Evolutionary conservation across 2,113 vertebrate species (phyloP), one percentile per base, ranked within the genome.

Genomic region (Fregetta grallaria): DNA sequence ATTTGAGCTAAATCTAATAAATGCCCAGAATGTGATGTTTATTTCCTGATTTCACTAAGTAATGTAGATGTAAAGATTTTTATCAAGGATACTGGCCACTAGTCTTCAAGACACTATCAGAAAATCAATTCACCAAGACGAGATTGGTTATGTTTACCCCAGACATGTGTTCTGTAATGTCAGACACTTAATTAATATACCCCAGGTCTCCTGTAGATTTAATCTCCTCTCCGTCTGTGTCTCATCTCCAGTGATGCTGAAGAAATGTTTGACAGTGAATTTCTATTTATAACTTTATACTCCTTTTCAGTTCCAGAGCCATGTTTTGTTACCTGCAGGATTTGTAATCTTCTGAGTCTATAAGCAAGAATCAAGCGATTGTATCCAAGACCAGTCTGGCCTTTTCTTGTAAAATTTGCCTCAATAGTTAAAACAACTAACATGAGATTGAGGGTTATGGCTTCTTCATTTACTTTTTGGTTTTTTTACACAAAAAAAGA

Each of bases 111-210:
- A 94, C 58, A 79, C 76, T 92, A 97, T 96, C 97, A 88, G 90
- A 97, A 98, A 98, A 98, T 98, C 98, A 98, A 94, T 97, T 97
- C 95, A 59, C 83, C 70, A 72, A 94, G 90, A 97, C 13, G 55
- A 96, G 94, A 95, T 77, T 88, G 95, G 93, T 77, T 95, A 94
- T 78, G 94, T 97, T 94, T 95, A 96, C 84, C 79, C 86, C 85
- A 94, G 96, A 96, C 90, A 40, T 95, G 77, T 89, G 88, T 96
- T 95, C 90, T 86, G 81, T 93, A 86, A 81, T 97, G 98, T 96
- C 97, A 98, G 95, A 93, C 96, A 92, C 91, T 97, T 98, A 97
- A 97, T 98, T 97, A 98, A 96, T 97, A 96, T 40, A 92, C 53
- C 65, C 86, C 38, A 85, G 94, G 75, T 96, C 95, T 97, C 94